Evolutionary conservation across 2,888 invertebrate genomes (phyloP), one percentile per base, ranked within the genome.

Genomic region (Cerceris rybyensis): DNA sequence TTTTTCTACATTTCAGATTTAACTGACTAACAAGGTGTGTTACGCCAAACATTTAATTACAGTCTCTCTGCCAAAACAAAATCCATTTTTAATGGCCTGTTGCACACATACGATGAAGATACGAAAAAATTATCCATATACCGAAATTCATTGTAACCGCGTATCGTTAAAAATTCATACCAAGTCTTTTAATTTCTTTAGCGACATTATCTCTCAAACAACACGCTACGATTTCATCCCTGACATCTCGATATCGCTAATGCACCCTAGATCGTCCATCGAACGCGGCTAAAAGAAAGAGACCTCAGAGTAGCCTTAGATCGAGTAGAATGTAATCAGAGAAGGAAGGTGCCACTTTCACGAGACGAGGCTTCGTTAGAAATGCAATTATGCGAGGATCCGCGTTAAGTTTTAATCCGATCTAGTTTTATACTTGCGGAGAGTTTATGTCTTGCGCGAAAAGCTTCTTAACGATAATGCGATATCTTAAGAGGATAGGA

Each of bases 391-490:
- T 81, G 79, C 81, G 80, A 79, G 67, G 78, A 82, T 74, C 81
- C 74, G 69, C 76, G 76, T 78, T 80, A 88, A 88, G 86, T 87
- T 88, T 88, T 88, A 88, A 88, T 88, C 86, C 80, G 81, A 80
- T 78, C 80, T 75, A 82, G 82, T 85, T 88, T 88, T 88, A 84
- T 82, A 85, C 84, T 81, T 80, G 84, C 75, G 78, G 74, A 70
- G 78, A 87, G 86, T 86, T 88, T 86, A 84, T 81, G 82, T 82
- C 83, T 80, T 78, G 70, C 76, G 83, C 75, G 85, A 80, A 88
- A 89, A 88, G 88, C 89, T 88, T 80, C 87, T 86, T 87, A 88
- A 84, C 84, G 85, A 82, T 88, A 87, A 87, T 87, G 82, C 86
- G 87, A 88, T 88, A 88, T 86, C 87, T 87, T 86, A 83, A 87